Evolutionary conservation across 1,140 invertebrate genomes (phyloP), one percentile per base, ranked within the genome.

Genomic region (Lordiphosa collinella): DNA sequence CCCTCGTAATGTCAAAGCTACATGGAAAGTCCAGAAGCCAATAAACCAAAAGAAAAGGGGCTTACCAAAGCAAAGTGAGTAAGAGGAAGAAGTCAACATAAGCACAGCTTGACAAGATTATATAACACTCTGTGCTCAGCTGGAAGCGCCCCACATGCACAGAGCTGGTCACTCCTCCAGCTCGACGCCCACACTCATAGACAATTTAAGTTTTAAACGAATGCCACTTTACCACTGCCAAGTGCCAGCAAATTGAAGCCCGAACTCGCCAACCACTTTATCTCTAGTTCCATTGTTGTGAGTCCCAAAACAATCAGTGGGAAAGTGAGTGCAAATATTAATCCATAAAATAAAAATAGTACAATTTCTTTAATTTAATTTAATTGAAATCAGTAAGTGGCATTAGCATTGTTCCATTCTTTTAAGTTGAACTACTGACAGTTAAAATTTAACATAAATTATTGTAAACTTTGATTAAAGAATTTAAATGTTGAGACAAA

Each of bases 1-100:
- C n/a, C n/a, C n/a, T n/a, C n/a, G n/a, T 67, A 59, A 67, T 67
- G 63, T 67, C 63, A 66, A 58, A 58, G 63, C 63, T 58, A 47
- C 63, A 40, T 67, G 63, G 62, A 40, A 38, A 34, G 62, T 48
- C 13, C 37, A 14, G 13, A 10, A 31, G 34, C 41, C 37, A 54
- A 32, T 25, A 55, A 35, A 16, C 35, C 32, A 49, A 35, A 13
- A 12, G 34, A 18, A 22, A 49, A 12, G 34, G 47, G 47, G 8
- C 16, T 34, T 25, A 36, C 2, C 7, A 3, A 10, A 3, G 40
- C 16, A 1, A 16, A 13, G 36, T 31, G n/a, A 34, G n/a, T 16
- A 9, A 9, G 52, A 25, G 12, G 22, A 13, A 25, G n/a, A 47
- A 41, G 58, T 37, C 44, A 48, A 40, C 53, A 25, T 16, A 43